Evolutionary conservation across 2,113 vertebrate genomes (phyloP), one percentile per base, ranked within the genome.

Genomic region (Sphyrna mokarran): DNA sequence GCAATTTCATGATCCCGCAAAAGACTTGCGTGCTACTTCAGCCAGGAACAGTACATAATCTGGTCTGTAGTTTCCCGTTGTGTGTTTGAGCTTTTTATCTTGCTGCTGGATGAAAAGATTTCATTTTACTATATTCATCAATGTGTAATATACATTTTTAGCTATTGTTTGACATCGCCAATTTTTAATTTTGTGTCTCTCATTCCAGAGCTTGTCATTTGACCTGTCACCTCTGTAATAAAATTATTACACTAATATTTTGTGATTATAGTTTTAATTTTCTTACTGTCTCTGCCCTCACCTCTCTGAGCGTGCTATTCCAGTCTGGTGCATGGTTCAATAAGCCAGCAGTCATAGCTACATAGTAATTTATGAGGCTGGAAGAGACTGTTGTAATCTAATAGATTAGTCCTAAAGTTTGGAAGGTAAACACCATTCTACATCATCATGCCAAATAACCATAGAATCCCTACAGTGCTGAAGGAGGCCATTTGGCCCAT

Each of bases 201-300:
- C 94, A 95, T 95, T 95, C 69, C 94, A 95, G 94, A 95, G 72
- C 23, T 90, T 90, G 40, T 95, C 94, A 95, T 95, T 72, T 95
- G 87, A 90, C 37, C 68, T 95, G 94, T 95, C 94, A 70, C 72
- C 68, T 95, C 68, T 93, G 69, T 95, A 95, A 95, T 95, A 95
- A 95, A 95, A 95, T 95, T 95, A 76, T 95, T 95, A 70, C 69
- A 70, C 68, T 95, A 72, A 95, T 72, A 95, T 95, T 70, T 54
- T 95, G 94, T 95, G 94, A 70, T 72, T 95, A 95, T 72, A 95
- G 68, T 95, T 54, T 95, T 72, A 95, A 95, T 95, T 95, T 72
- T 95, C 69, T 72, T 70, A 68, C 22, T 69, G 4, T 68, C 69
- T 43, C 68, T 72, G 48, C 37, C 54, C 93, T 69, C 37, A 43